Evolutionary conservation across 2,113 vertebrate genomes (phyloP).

Genomic region (Gulo gulo): DNA sequence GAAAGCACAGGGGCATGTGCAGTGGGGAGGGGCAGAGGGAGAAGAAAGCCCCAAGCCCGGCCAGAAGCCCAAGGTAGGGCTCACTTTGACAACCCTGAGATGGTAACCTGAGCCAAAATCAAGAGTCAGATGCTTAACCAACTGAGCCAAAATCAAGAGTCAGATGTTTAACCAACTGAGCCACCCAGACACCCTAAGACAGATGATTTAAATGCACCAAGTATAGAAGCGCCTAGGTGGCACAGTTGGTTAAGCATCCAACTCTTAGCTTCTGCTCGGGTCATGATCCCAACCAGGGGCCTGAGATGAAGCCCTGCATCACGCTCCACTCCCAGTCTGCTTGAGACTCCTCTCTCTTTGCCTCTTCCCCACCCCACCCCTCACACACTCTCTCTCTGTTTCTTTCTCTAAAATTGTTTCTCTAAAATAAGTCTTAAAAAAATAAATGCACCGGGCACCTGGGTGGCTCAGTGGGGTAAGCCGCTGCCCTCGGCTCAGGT

Average conservation of each 20-base stretch:
- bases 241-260: background rate
- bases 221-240: background rate
- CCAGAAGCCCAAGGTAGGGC: background rate
- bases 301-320: background rate
- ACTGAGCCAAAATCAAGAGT: background rate
- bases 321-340: background rate
- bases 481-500: no score
- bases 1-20: background rate
- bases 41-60: background rate
- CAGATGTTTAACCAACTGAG: background rate
- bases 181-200: background rate
- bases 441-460: background rate
- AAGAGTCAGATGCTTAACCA: background rate
- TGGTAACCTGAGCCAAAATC: background rate
- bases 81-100: background rate
- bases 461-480: no score
- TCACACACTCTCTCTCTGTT: background rate
- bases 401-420: background rate
- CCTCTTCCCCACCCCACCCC: background rate
- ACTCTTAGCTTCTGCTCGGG: background rate
- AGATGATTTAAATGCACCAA: background rate
- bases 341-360: background rate
- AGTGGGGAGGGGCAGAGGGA: background rate
- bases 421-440: background rate
- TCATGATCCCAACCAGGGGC: background rate